Percentiles rank a stretch among this genome's conserved stretches.
These are phyloP conservation scores for Muricea muricata DNA, from an alignment of 92 coral and sea anemone species.

Conservation along the genomic window DNA sequence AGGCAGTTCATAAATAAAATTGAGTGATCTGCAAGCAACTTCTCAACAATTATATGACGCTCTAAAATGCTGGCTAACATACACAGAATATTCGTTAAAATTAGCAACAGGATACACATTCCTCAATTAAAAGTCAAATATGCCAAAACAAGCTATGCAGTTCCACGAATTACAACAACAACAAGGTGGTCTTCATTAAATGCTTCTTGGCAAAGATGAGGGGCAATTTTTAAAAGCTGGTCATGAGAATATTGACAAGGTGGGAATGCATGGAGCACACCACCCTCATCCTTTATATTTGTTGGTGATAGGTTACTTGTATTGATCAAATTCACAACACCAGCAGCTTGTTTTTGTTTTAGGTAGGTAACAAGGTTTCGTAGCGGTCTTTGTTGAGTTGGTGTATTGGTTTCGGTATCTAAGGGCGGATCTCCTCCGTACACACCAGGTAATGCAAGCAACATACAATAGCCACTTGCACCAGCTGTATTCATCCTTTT, in stretches of 20 bases:
- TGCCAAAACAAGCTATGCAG: conserved; percentile 57
- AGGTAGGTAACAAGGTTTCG: conserved; percentile 98
- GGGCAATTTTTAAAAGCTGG: conserved; percentile 97
- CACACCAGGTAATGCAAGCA: conserved; percentile 98
- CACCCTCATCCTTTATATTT: conserved; percentile 83
- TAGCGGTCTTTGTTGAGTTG: conserved; percentile 95
- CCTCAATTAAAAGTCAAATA: conserved; percentile 8
- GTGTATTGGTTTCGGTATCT: conserved; percentile 77
- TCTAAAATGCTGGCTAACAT: neutral
- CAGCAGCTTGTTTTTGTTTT: conserved; percentile 99
- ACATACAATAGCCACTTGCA: conserved; percentile 97
- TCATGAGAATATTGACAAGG: conserved; percentile 99
- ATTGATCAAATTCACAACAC: conserved; percentile 94
- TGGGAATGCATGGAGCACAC: conserved; percentile 99
- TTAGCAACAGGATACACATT: neutral
- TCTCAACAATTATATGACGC: neutral
- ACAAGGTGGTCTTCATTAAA: conserved; percentile 98
- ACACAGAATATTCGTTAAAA: neutral
- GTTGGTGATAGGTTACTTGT: conserved; percentile 76
- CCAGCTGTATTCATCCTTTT: conserved; percentile 98
- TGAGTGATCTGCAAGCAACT: neutral
- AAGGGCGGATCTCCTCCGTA: conserved; percentile 79
- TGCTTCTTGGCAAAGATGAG: conserved; percentile 98
- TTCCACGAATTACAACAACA: conserved; percentile 97
- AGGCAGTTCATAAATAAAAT: neutral